Conservation (phyloP, 2,888 invertebrate genomes). For the Sicus ferrugineus region DNA sequence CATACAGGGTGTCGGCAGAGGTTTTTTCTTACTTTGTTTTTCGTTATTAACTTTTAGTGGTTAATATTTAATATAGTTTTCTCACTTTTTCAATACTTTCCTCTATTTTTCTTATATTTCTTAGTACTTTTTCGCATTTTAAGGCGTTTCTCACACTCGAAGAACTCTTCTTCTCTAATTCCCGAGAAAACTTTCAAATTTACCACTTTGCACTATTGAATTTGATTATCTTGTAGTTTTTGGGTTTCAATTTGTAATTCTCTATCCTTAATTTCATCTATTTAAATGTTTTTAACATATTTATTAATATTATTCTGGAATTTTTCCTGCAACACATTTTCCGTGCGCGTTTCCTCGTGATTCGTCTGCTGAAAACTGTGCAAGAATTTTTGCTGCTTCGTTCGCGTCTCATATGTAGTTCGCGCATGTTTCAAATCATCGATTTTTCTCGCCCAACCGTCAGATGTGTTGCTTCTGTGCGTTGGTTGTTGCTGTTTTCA, state of each 20-base stretch:
- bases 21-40: not conserved
- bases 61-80: not conserved
- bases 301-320: not conserved
- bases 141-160: slow-evolving; percentile 25
- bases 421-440: slow-evolving; percentile 58
- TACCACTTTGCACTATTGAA: not conserved
- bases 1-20: too few species aligned
- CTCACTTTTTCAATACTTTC: not conserved
- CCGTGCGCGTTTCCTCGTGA: slow-evolving; percentile 27
- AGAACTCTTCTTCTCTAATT: not conserved
- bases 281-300: too few species aligned
- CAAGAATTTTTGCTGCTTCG: slow-evolving; percentile 19
- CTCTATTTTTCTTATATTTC: not conserved
- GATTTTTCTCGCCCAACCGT: slow-evolving; percentile 48
- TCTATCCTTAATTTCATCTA: not conserved
- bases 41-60: not conserved
- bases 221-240: not conserved
- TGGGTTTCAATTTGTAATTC: not conserved
- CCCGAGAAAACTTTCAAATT: not conserved
- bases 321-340: slow-evolving; percentile 16
- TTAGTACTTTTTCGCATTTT: slow-evolving; percentile 1
- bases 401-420: not conserved
- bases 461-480: slow-evolving; percentile 2
- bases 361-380: slow-evolving; percentile 23
- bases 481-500: not conserved